phyloP scores from a whole-genome alignment of 2,888 invertebrate genomes.

The Microplitis deprimator region DNA sequence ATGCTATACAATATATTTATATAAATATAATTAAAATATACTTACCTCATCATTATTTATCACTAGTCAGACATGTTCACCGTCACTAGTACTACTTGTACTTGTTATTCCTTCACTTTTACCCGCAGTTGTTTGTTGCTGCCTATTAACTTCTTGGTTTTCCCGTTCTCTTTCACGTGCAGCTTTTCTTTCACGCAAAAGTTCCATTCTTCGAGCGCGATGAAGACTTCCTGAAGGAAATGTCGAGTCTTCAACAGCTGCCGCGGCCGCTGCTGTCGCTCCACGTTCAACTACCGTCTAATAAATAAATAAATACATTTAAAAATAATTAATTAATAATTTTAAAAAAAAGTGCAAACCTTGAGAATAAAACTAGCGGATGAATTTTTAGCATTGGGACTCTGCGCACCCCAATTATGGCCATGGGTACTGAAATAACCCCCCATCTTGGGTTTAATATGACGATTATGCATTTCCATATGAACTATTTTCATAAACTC shows the following conservation, averaged over 20 bases:
- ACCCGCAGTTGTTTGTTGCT: conserved; percentile 28
- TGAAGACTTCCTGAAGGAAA: conserved; percentile 64
- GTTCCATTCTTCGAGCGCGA: conserved; percentile 60
- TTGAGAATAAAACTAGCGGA: conserved; percentile 64
- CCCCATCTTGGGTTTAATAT: conserved; percentile 86
- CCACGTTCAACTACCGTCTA: conserved; percentile 64
- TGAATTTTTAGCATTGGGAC: conserved; percentile 62
- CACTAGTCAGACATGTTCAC: conserved; percentile 68
- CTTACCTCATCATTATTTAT: conserved; percentile 64
- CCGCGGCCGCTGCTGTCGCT: conserved; percentile 63
- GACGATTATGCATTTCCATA: conserved; percentile 93
- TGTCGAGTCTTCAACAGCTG: conserved; percentile 64
- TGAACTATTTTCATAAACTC: conserved; percentile 95
- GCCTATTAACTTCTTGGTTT: conserved; percentile 49
- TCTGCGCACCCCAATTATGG: conserved; percentile 59
- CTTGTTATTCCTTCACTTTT: conserved; percentile 43
- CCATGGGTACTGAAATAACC: conserved; percentile 81
- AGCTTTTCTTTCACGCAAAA: conserved; percentile 59
- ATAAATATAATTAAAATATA: conserved; percentile 6
- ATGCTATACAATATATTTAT: too few species aligned
- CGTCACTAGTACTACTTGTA: conserved; percentile 48
- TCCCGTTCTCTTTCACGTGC: conserved; percentile 58
- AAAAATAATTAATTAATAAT: background rate
- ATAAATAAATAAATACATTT: conserved; percentile 1
- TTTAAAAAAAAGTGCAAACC: conserved; percentile 52